Evolutionary conservation across 2,888 invertebrate genomes (phyloP).

Genomic region (Drosophila leonis): DNA sequence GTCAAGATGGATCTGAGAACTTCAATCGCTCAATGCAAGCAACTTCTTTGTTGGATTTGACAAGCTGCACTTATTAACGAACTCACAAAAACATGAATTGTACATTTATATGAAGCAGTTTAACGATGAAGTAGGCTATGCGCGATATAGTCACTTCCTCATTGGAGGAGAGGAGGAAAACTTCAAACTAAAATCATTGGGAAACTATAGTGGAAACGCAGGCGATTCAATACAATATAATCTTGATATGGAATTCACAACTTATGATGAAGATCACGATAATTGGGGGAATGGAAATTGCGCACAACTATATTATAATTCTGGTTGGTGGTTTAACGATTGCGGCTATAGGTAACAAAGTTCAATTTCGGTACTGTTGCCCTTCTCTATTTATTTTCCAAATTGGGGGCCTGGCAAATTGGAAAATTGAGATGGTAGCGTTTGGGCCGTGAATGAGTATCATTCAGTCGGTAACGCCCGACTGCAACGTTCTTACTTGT

Average conservation of each 20-base stretch:
- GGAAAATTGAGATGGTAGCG: too few species aligned
- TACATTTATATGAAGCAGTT: background rate
- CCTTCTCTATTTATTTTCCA: too few species aligned
- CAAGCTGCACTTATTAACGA: background rate
- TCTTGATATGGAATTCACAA: background rate
- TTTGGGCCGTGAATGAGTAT: too few species aligned
- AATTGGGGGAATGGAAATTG: background rate
- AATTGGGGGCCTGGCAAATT: too few species aligned
- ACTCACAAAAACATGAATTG: background rate
- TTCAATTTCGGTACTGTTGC: too few species aligned
- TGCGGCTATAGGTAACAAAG: background rate
- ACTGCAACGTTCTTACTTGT: too few species aligned
- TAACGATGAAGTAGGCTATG: background rate
- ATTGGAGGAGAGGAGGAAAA: background rate
- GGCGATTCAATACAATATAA: background rate
- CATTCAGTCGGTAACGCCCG: too few species aligned
- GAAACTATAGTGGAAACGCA: background rate
- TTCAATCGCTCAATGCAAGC: too few species aligned
- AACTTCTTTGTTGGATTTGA: background rate
- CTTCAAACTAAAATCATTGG: background rate
- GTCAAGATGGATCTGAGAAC: too few species aligned
- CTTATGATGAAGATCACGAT: background rate
- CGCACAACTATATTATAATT: background rate
- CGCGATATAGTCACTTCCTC: background rate
- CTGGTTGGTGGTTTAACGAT: slow-evolving; percentile 2